Base-by-base conservation (phyloP, 2,888 invertebrate genomes). In the Sminthurinus aureus region DNA sequence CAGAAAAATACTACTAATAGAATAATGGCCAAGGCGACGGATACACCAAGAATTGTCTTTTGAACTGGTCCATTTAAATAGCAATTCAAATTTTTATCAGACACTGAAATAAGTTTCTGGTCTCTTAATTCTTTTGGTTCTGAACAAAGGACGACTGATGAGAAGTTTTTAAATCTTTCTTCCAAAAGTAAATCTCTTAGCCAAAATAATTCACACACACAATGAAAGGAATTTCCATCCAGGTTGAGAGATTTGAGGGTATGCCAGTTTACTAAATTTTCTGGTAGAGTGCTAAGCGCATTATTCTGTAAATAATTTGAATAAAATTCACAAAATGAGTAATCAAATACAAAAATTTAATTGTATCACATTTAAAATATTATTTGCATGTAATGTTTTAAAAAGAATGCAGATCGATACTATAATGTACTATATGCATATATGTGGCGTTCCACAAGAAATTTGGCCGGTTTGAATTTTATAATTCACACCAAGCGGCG, bases 201-300 rank as follows among this genome's bases (percentile, higher is more conserved):
- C 96, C 96, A 96, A 84, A 95, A 90, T 52, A 96, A 90, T 85
- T 94, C 93, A 89, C 96, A 96, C 89, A 95, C 94, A 90, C 96
- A 96, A 84, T 93, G 92, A 79, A 96, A 92, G 0, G 96, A 96
- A 89, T 96, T 96, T 89, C 96, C 96, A 2, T 95, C 94, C 66
- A 96, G 91, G 89, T 96, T 96, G 22, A 96, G 90, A 22, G 93
- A 93, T 78, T 93, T 92, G 64, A 96, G 91, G 89, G 95, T 96
- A 87, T 93, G 93, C 92, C 96, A 96, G 38, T 95, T 93, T 67
- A 95, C 94, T 78, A 95, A 92, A 0, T 94, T 93, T 90, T 96
- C 96, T n/a, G 94, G 93, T 85, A 96, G 91, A 6, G 93, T 93
- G 84, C 92, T 92, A 87, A 96, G 93, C 3, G 94, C 94, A 90